Base-by-base conservation (phyloP, 2,888 invertebrate species). In the Acholoe squamosa region DNA sequence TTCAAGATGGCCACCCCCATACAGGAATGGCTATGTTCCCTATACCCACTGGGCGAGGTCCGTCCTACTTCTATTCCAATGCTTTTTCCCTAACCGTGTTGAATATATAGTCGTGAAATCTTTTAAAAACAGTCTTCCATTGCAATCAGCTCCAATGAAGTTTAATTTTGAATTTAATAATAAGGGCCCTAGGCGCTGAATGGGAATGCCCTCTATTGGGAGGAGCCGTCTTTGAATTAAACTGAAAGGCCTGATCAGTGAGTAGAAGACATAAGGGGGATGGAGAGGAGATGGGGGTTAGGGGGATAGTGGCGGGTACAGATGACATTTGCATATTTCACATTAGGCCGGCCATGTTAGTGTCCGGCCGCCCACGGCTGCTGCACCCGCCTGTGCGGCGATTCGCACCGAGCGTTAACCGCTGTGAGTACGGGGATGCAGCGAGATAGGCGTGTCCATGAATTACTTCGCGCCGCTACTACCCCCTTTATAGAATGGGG, bases 291-390 rank as follows among this genome's bases (percentile, higher is more conserved):
- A 43, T 19, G 33, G 80, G 33, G 16, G 80, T 80, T 80, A 76
- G 31, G 76, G 31, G 76, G 31, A 25, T 25, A 16, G 25, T 25
- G 31, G 76, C 76, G n/a, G 28, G 76, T 43, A 80, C 19, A 80
- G 80, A 80, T 80, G 34, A 43, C 80, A 80, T 80, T 80, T 80
- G 80, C 80, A 80, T 80, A 80, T 80, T 80, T 80, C 80, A 80
- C 80, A 80, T 80, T 80, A 80, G 80, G 33, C 43, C 34, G 80
- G 80, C 25, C 80, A 80, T 80, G 80, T 80, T 14, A 10, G 43
- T 14, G 76, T 14, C 76, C n/a, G 14, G 16, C 28, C 28, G 76
- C 25, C 14, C 76, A 16, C 76, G 31, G 76, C 28, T 5, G 25
- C 61, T 43, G 76, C 31, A 1, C 28, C 16, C 43, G 80, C 22